Conservation (phyloP, 2,113 vertebrate genomes). For the Vireo altiloquus region DNA sequence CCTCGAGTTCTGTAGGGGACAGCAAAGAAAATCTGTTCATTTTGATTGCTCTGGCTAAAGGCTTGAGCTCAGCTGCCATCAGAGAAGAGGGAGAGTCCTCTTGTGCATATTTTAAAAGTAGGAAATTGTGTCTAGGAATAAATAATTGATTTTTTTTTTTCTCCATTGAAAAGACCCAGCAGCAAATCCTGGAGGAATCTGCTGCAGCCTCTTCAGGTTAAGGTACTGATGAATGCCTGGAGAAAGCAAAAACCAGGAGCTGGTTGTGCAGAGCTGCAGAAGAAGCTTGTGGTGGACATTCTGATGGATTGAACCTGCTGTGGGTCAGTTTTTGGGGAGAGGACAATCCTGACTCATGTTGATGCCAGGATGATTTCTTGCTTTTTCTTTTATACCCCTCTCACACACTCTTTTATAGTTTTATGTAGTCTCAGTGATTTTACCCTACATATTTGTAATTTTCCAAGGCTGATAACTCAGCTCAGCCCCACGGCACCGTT, state of each 20-base stretch:
- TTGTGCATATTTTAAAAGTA: not conserved
- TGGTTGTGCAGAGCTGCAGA: not conserved
- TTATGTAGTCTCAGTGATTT: no score
- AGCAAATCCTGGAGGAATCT: not conserved
- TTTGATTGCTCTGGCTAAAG: accelerated
- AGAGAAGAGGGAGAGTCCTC: not conserved
- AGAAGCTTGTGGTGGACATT: not conserved
- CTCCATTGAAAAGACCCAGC: not conserved
- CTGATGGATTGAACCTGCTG: not conserved
- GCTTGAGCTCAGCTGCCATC: not conserved
- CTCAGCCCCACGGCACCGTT: no score
- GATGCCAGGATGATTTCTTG: no score
- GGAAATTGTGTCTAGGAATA: not conserved
- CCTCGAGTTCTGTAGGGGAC: not conserved
- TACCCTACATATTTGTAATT: no score
- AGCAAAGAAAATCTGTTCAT: not conserved
- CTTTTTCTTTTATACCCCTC: no score
- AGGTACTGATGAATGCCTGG: not conserved
- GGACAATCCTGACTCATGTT: accelerated
- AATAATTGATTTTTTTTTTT: not conserved
- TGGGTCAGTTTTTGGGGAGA: not conserved
- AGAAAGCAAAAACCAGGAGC: not conserved
- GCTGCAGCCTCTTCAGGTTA: not conserved
- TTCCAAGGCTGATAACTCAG: no score
- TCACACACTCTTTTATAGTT: no score